Conservation (phyloP, 23 tunicate genomes). For the Botrylloides violaceus region DNA sequence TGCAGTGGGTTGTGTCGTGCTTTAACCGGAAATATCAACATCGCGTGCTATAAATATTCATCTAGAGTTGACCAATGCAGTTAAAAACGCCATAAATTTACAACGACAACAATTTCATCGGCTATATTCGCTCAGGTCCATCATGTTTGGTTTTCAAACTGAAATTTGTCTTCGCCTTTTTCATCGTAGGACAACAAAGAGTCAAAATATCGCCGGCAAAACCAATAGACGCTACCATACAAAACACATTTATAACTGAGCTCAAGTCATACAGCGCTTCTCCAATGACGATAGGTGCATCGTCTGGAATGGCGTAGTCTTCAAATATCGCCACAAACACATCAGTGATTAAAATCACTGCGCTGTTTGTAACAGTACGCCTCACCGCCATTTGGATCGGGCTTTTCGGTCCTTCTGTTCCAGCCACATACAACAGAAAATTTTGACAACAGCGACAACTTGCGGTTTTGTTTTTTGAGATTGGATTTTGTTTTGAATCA, state of each 20-base stretch:
- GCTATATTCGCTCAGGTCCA: no score
- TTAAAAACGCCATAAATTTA: background rate
- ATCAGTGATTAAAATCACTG: background rate
- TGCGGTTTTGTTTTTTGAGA: background rate
- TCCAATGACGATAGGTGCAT: background rate
- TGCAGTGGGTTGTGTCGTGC: no score
- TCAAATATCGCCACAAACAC: background rate
- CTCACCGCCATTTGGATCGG: background rate
- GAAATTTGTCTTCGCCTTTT: no score
- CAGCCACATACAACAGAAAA: background rate
- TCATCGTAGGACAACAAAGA: background rate
- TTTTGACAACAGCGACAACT: background rate
- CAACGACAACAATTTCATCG: no score
- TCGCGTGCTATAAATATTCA: no score
- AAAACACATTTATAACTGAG: background rate
- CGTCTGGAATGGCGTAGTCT: background rate
- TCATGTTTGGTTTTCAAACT: no score
- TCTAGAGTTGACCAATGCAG: constrained; percentile 1
- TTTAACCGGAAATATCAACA: no score
- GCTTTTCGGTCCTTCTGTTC: background rate
- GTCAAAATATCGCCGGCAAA: background rate
- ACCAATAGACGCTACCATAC: background rate
- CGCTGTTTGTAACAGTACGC: background rate
- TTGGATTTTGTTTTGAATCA: background rate
- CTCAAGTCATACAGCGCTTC: background rate